phyloP scores from a whole-genome alignment of 2,797 vertebrate species.

The Phaenicophaeus curvirostris region DNA sequence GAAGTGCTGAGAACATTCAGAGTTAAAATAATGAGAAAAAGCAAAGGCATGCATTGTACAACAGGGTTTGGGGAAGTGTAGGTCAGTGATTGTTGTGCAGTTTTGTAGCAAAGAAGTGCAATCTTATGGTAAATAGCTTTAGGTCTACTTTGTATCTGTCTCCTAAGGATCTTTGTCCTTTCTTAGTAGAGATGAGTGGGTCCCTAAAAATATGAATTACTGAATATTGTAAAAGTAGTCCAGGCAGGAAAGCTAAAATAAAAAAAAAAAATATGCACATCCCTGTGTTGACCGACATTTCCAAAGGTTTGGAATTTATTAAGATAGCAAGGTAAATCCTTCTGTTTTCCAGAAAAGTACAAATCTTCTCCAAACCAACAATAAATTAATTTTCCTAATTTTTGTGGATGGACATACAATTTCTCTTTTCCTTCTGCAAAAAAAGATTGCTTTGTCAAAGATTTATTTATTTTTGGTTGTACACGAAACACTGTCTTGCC shows the following conservation, averaged over 20 bases:
- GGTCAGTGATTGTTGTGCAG: not conserved
- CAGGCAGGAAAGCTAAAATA: not conserved
- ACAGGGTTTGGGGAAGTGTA: not conserved
- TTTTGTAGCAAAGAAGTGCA: not conserved
- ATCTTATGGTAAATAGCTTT: not conserved
- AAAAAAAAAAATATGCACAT: not conserved
- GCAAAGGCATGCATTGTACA: not conserved
- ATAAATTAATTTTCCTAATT: conserved; percentile 51
- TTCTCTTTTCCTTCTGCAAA: conserved; percentile 31
- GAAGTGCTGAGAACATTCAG: not conserved
- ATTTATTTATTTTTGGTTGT: conserved; percentile 41
- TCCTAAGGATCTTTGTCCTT: not conserved
- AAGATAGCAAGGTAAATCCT: conserved; percentile 36
- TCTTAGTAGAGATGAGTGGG: not conserved
- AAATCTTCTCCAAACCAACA: conserved; percentile 5
- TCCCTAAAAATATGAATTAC: conserved; percentile 7
- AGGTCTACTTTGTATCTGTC: not conserved
- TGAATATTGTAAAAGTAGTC: conserved; percentile 9
- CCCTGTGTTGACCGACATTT: not conserved
- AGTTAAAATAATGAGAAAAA: not conserved
- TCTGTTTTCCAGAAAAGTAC: conserved; percentile 46
- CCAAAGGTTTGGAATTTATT: conserved; percentile 41
- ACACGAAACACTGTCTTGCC: not conserved
- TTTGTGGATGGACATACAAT: not conserved
- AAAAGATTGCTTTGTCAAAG: not conserved